These are phyloP conservation scores for Sarcoramphus papa DNA, from an alignment of 2,797 vertebrate genomes.

Conservation along the genomic window DNA sequence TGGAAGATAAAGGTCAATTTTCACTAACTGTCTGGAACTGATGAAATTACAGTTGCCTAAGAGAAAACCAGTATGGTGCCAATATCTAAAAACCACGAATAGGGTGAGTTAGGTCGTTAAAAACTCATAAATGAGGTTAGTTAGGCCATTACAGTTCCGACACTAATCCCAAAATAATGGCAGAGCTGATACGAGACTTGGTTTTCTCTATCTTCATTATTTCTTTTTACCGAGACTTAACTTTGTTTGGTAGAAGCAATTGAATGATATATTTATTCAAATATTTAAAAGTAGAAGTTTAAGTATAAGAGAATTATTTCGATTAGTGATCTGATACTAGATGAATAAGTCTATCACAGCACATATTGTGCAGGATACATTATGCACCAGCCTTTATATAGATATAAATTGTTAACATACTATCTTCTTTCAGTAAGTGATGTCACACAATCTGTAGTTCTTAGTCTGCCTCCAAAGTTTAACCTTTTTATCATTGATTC, in stretches of 20 bases:
- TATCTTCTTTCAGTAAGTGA: background rate
- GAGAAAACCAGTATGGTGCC: background rate
- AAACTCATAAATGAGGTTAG: background rate
- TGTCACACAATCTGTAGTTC: background rate
- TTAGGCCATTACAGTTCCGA: background rate
- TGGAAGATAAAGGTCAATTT: constrained; percentile 35
- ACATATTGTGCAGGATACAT: background rate
- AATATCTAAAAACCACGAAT: background rate
- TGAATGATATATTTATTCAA: background rate
- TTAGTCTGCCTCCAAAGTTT: background rate
- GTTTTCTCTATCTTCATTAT: background rate
- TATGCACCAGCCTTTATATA: background rate
- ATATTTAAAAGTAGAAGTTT: background rate
- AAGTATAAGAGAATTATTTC: background rate
- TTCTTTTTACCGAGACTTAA: background rate
- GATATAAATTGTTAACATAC: background rate
- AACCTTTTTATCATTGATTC: background rate
- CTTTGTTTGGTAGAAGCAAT: background rate
- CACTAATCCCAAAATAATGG: background rate
- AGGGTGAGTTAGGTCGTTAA: background rate
- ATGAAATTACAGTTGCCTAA: background rate
- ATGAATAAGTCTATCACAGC: background rate
- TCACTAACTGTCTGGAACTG: background rate
- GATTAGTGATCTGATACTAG: background rate
- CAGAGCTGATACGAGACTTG: background rate